A percentile compares a stretch with the other conserved stretches of the same genome.
Conservation (phyloP, 2,797 vertebrate genomes). For the Leptoclinus maculatus region DNA sequence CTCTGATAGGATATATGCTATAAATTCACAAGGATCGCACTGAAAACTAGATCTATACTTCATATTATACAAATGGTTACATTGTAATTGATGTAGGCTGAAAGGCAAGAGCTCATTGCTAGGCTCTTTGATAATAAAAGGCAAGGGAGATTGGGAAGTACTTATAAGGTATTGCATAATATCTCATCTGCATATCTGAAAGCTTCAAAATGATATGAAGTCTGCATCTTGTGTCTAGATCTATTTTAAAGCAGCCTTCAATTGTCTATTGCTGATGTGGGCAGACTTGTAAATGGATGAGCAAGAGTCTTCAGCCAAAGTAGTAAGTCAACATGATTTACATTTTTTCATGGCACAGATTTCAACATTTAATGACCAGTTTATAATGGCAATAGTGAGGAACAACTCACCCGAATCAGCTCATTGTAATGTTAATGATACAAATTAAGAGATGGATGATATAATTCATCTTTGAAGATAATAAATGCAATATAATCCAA, state of each 20-base stretch:
- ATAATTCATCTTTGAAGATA: constrained; percentile 1
- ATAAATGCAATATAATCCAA: neutral
- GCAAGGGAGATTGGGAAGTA: constrained; percentile 45
- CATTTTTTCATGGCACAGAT: constrained; percentile 12
- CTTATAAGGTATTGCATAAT: constrained; percentile 55
- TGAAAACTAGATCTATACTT: constrained; percentile 9
- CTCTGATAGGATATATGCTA: constrained; percentile 25
- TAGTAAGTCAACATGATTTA: constrained; percentile 6
- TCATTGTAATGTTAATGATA: constrained; percentile 24
- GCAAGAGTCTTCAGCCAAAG: constrained; percentile 4
- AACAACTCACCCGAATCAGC: constrained; percentile 16
- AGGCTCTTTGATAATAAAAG: constrained; percentile 57
- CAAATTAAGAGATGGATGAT: neutral
- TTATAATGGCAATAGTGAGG: neutral
- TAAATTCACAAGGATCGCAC: constrained; percentile 41
- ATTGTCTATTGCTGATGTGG: constrained; percentile 14
- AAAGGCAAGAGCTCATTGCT: constrained; percentile 56
- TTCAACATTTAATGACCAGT: constrained; percentile 4
- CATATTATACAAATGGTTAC: constrained; percentile 49
- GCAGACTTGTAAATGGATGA: constrained; percentile 18
- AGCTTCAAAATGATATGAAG: constrained; percentile 62
- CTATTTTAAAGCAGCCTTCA: constrained; percentile 39
- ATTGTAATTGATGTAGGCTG: constrained; percentile 54
- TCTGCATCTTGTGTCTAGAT: constrained; percentile 46
- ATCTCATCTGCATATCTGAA: constrained; percentile 42